Percentiles rank a stretch among this genome's conserved stretches.
Conservation (phyloP, 1,140 invertebrate genomes). For the Hydropsyche tenuis region DNA sequence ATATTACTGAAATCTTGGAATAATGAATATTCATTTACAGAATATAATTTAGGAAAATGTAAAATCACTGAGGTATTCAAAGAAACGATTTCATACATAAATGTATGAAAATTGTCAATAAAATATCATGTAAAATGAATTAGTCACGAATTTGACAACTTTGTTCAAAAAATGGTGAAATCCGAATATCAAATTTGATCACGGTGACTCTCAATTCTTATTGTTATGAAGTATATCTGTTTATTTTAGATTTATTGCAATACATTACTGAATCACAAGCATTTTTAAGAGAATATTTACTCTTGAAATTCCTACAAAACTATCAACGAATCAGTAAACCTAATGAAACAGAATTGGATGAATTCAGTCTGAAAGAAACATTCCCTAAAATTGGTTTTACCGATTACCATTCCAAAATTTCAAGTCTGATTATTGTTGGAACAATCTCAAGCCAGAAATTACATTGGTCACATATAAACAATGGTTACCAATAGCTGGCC, state of each 20-base stretch:
- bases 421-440: slow-evolving; percentile 60
- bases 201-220: slow-evolving; percentile 59
- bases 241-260: slow-evolving; percentile 57
- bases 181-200: slow-evolving; percentile 56
- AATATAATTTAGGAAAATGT: slow-evolving; percentile 54
- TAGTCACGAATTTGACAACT: slow-evolving; percentile 57
- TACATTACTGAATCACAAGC: slow-evolving; percentile 50
- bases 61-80: slow-evolving; percentile 52
- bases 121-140: slow-evolving; percentile 56
- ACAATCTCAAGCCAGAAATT: slow-evolving; percentile 61
- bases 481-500: slow-evolving; percentile 58
- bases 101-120: slow-evolving; percentile 57
- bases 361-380: slow-evolving; percentile 60
- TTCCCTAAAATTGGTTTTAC: slow-evolving; percentile 61
- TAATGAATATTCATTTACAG: slow-evolving; percentile 55
- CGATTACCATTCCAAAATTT: slow-evolving; percentile 60
- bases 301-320: slow-evolving; percentile 59
- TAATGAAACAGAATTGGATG: slow-evolving; percentile 61
- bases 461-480: slow-evolving; percentile 60
- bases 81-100: slow-evolving; percentile 51
- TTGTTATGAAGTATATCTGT: slow-evolving; percentile 61
- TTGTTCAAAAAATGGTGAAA: slow-evolving; percentile 61
- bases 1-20: slow-evolving; percentile 59
- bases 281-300: slow-evolving; percentile 57
- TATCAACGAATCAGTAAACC: slow-evolving; percentile 58